These are phyloP conservation scores for Agriotes lineatus DNA, from an alignment of 2,888 invertebrate species.

Conservation along the genomic window DNA sequence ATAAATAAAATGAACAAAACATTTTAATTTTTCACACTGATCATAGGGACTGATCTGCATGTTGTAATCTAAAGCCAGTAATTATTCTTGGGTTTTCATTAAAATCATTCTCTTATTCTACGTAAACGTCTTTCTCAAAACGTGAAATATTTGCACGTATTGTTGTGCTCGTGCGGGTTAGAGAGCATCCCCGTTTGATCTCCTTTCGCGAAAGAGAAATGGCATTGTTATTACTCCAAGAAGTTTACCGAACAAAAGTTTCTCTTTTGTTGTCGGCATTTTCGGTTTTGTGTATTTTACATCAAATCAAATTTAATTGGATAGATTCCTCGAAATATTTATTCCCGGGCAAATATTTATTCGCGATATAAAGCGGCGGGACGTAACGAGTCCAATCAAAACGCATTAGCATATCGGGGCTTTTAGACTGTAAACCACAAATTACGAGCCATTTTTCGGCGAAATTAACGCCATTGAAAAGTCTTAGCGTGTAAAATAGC, in stretches of 20 bases:
- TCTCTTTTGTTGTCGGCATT: not conserved
- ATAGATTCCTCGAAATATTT: not conserved
- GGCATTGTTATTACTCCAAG: not conserved
- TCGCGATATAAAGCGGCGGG: not conserved
- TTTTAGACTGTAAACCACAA: slow-evolving; percentile 22
- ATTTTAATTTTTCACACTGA: too few relatives aligned
- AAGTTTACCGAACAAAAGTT: too few relatives aligned
- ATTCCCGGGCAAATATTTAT: not conserved
- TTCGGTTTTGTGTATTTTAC: not conserved
- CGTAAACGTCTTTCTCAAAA: too few relatives aligned
- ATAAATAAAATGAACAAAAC: too few relatives aligned
- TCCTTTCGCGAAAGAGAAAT: not conserved
- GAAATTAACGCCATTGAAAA: slow-evolving; percentile 52
- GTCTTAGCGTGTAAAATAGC: slow-evolving; percentile 53
- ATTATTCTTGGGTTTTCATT: too few relatives aligned
- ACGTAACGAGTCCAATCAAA: slow-evolving; percentile 20
- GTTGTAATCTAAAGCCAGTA: too few relatives aligned
- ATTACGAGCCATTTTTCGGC: slow-evolving; percentile 33
- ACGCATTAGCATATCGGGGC: slow-evolving; percentile 27
- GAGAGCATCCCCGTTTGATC: too few relatives aligned
- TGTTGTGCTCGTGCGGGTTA: not conserved
- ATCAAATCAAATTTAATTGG: slow-evolving; percentile 10
- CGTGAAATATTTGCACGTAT: too few relatives aligned
- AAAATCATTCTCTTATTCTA: too few relatives aligned
- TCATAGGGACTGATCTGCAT: too few relatives aligned